Evolutionary conservation across 2,113 vertebrate genomes (phyloP).

Genomic region (Hystrix brachyura): DNA sequence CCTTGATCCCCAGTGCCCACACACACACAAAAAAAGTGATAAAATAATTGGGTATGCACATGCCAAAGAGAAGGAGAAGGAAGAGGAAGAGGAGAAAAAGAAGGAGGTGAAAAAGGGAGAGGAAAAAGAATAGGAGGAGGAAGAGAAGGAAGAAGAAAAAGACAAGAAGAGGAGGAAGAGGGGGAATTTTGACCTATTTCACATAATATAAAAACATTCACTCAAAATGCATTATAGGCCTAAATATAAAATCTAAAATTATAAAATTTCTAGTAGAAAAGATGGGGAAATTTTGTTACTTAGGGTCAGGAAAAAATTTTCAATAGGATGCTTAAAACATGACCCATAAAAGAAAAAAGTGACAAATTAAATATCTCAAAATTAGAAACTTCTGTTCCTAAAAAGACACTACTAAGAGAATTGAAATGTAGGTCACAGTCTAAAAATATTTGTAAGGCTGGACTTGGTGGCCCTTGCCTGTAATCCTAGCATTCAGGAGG

Average conservation of each 20-base stretch:
- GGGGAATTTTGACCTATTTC: background rate
- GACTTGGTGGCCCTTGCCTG: too few species aligned
- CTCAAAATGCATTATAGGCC: background rate
- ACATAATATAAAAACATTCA: background rate
- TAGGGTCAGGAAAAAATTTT: background rate
- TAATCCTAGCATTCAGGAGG: too few species aligned
- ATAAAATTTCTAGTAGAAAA: conserved; percentile 8
- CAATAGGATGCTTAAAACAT: background rate
- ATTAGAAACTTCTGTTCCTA: background rate
- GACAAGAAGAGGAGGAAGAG: background rate
- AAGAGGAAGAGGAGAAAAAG: background rate
- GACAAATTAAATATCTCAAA: background rate
- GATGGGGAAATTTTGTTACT: background rate
- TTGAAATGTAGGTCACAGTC: background rate
- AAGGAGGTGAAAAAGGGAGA: background rate
- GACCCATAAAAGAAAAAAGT: background rate
- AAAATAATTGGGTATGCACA: too few species aligned
- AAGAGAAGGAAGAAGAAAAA: background rate
- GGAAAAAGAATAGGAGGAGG: background rate
- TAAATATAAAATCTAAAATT: background rate
- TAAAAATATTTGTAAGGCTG: background rate
- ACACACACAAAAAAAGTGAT: background rate
- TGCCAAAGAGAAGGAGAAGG: too few species aligned
- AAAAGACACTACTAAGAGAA: background rate
- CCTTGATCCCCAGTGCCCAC: too few species aligned